phyloP scores from a whole-genome alignment of 2,888 invertebrate species.

The Heteromurus nitidus region DNA sequence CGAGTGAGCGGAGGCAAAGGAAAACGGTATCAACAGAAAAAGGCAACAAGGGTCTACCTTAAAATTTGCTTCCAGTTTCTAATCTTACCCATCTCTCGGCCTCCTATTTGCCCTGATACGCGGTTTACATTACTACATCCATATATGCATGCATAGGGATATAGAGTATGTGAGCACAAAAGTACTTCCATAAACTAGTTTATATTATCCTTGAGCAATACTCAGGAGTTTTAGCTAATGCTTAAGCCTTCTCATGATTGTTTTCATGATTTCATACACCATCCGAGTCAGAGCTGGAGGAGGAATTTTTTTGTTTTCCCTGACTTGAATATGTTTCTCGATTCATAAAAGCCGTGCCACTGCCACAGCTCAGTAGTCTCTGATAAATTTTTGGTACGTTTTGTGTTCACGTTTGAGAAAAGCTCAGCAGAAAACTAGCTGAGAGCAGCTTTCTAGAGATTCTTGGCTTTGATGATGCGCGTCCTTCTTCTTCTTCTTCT shows the following conservation, averaged over 20 bases:
- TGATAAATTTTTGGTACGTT: not conserved
- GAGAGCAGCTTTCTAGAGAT: conserved; percentile 3
- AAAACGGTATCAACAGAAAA: too few species aligned
- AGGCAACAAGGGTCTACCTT: conserved; percentile 24
- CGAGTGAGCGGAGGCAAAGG: too few species aligned
- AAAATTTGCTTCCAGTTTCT: not conserved
- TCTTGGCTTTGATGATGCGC: not conserved
- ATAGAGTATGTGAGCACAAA: not conserved
- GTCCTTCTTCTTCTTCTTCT: not conserved
- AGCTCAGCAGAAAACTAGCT: not conserved
- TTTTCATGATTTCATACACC: not conserved
- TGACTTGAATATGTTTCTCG: too few species aligned
- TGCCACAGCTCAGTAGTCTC: not conserved
- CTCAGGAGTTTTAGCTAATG: not conserved
- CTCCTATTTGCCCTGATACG: too few species aligned
- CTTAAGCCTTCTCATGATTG: conserved; percentile 7
- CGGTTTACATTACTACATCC: not conserved
- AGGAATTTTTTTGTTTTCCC: conserved; percentile 7
- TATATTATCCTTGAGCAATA: conserved; percentile 8
- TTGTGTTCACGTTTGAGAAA: too few species aligned
- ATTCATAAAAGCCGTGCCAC: too few species aligned
- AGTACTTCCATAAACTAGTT: too few species aligned
- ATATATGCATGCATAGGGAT: not conserved
- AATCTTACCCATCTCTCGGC: conserved; percentile 18
- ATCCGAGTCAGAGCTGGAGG: not conserved